These are phyloP conservation scores for Pseudonaja textilis DNA, from an alignment of 2,113 vertebrate species.

Conservation along the genomic window DNA sequence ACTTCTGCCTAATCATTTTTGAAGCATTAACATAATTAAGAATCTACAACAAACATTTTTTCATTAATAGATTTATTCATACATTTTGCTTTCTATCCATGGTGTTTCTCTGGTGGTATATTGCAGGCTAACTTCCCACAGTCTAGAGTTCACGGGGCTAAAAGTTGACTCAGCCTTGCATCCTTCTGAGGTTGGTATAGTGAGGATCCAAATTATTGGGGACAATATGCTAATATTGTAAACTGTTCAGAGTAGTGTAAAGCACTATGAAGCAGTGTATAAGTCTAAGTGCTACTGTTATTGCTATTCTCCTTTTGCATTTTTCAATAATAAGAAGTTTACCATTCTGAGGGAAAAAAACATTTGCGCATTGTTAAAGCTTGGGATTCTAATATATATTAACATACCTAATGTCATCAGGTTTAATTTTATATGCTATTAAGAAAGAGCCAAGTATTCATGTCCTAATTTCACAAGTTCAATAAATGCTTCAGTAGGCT, in stretches of 20 bases:
- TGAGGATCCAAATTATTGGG: neutral
- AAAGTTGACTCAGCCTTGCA: neutral
- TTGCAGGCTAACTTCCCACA: neutral
- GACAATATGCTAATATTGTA: neutral
- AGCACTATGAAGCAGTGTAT: neutral
- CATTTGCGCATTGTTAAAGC: slow-evolving; percentile 27
- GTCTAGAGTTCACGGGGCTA: neutral
- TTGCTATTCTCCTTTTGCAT: slow-evolving; percentile 23
- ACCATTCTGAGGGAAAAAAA: neutral
- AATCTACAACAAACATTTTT: neutral
- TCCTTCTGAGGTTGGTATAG: neutral
- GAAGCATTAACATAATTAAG: neutral
- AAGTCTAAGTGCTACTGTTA: neutral
- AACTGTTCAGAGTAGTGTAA: neutral
- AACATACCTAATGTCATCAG: slow-evolving; percentile 25
- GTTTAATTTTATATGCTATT: slow-evolving; percentile 34
- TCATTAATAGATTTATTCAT: neutral
- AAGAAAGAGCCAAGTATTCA: slow-evolving; percentile 13
- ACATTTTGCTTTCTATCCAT: neutral
- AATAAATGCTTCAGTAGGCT: slow-evolving; percentile 34
- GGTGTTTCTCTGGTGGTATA: neutral
- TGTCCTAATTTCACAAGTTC: neutral
- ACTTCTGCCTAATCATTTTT: neutral
- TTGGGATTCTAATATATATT: slow-evolving; percentile 9
- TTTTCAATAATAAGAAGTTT: slow-evolving; percentile 31